Percentiles rank a stretch among this genome's conserved stretches.
Conservation (phyloP, 2,797 vertebrate species). For the Leptoclinus maculatus region DNA sequence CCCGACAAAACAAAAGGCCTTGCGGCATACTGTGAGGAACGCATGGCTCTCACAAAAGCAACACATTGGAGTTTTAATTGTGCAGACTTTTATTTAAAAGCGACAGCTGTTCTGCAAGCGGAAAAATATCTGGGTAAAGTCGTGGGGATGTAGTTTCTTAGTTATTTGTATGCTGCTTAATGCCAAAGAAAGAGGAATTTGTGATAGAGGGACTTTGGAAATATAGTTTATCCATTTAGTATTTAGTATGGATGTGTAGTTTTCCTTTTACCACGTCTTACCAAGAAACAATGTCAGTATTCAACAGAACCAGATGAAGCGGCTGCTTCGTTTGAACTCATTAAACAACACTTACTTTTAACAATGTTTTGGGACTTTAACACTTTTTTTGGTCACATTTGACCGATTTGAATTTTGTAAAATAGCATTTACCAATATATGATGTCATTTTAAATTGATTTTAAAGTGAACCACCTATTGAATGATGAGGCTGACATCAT, state of each 20-base stretch:
- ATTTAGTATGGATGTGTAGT: neutral
- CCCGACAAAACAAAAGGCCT: conserved; percentile 32
- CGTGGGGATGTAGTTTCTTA: neutral
- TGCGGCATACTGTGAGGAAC: conserved; percentile 9
- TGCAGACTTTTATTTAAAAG: conserved; percentile 35
- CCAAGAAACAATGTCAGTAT: neutral
- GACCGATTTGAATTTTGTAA: neutral
- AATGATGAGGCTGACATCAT: neutral
- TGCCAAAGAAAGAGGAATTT: neutral
- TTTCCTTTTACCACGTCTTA: neutral
- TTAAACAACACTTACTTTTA: neutral
- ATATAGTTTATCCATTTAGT: neutral
- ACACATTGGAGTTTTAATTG: conserved; percentile 47
- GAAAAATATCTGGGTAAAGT: conserved; percentile 4
- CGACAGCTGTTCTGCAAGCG: conserved; percentile 25
- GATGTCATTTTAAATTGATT: neutral
- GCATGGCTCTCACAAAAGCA: conserved; percentile 11
- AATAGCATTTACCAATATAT: neutral
- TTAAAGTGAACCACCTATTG: too few relatives aligned
- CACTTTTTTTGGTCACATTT: too few relatives aligned
- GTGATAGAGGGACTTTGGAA: neutral
- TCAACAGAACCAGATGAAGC: neutral
- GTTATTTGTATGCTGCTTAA: conserved; percentile 4
- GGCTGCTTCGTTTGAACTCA: neutral
- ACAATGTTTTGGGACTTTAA: too few relatives aligned